phyloP scores from a whole-genome alignment of 2,888 invertebrate species.

The Lutraria lutraria region DNA sequence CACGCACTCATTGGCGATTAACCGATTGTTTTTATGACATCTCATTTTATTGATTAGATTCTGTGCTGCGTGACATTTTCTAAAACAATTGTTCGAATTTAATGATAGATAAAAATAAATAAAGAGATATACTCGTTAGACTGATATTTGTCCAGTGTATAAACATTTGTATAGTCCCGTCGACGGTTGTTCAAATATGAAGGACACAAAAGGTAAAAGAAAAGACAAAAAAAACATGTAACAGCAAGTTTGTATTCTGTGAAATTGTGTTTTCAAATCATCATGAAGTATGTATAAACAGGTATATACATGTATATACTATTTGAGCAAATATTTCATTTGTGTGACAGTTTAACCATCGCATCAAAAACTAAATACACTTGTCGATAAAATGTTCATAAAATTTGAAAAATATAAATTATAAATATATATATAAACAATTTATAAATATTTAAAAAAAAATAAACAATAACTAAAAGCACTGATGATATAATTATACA shows the following conservation, averaged over 20 bases:
- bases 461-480: neutral
- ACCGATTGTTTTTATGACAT: too few species aligned
- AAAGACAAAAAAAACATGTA: neutral
- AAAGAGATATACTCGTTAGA: too few species aligned
- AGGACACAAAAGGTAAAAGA: too few species aligned
- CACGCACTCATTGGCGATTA: too few species aligned
- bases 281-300: neutral
- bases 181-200: too few species aligned
- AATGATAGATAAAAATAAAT: too few species aligned
- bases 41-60: too few species aligned
- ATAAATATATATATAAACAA: neutral
- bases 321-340: neutral
- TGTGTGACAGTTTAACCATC: neutral
- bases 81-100: too few species aligned
- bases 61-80: too few species aligned
- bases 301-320: neutral
- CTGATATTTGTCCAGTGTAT: too few species aligned
- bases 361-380: neutral
- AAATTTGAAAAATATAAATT: conserved; percentile 18
- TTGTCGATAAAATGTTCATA: neutral
- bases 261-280: conserved; percentile 12
- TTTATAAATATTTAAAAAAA: neutral
- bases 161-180: too few species aligned
- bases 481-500: neutral
- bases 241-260: neutral